Base-by-base conservation (phyloP, 2,888 invertebrate species). In the Oxyteleia sp. region DNA sequence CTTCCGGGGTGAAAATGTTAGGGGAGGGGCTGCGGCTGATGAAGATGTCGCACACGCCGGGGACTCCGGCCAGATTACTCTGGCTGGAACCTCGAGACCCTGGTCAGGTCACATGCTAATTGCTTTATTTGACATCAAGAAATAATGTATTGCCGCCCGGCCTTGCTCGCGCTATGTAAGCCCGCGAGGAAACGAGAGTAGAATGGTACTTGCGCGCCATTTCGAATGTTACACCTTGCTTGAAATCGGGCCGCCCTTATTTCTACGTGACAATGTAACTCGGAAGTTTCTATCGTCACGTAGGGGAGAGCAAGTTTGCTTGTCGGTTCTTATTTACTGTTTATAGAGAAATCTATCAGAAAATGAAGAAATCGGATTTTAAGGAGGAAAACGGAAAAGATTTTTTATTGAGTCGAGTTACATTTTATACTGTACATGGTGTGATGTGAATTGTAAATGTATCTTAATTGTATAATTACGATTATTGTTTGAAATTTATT, bases 61-160 rank as follows among this genome's bases (percentile, higher is more conserved):
- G 93, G 93, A 93, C 90, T 85, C 86, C 63, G 86, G 82, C 88
- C 91, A 92, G 93, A 93, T 92, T 93, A 93, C 91, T 89, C 90
- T 88, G 88, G 88, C 91, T 88, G 88, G 88, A 89, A 88, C 87
- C 89, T 86, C 87, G 88, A 89, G 91, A 90, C 88, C 88, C 26
- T 91, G 91, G 92, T 91, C 92, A 91, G 90, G 91, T 92, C 91
- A 92, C 92, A 92, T 91, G 93, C 93, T 93, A 93, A 93, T 93
- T 93, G 93, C 93, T 93, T 93, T 93, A 93, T 93, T 93, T 93
- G 93, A 93, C 93, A 92, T 91, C 90, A 90, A 91, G 93, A 92
- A 93, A 92, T 93, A 93, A 93, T 93, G 92, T 90, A 91, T 90
- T 84, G 85, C 86, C 69, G 85, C 82, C 84, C 76, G 69, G 69